These are phyloP conservation scores for Eupithecia centaureata DNA, from an alignment of 2,888 invertebrate genomes.

Conservation along the genomic window DNA sequence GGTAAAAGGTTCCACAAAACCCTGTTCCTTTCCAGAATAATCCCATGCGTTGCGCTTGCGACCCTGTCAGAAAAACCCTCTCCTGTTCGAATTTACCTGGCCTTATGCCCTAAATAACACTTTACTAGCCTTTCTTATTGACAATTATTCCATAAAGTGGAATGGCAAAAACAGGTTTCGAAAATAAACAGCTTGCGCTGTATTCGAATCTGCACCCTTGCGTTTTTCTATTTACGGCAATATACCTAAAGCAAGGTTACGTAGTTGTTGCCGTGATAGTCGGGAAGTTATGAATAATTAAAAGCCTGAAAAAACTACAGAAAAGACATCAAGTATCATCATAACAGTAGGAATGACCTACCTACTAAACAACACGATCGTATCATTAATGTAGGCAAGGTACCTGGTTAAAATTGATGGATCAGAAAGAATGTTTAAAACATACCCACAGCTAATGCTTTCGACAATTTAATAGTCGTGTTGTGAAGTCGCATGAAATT, in stretches of 20 bases:
- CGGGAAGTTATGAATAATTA: background rate
- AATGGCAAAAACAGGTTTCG: background rate
- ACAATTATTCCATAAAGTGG: background rate
- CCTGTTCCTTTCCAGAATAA: too few relatives aligned
- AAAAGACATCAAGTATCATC: slow-evolving; percentile 2
- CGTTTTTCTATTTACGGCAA: background rate
- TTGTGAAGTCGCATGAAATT: slow-evolving; percentile 64
- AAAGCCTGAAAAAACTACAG: background rate
- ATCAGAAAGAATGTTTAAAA: slow-evolving; percentile 19
- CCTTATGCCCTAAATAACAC: background rate
- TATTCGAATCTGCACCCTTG: background rate
- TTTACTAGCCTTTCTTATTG: background rate
- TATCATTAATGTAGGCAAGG: background rate
- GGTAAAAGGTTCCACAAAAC: too few relatives aligned
- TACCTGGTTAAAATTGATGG: background rate
- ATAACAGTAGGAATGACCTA: background rate
- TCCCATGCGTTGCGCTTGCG: too few relatives aligned
- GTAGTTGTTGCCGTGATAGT: background rate
- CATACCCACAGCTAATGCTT: slow-evolving; percentile 26
- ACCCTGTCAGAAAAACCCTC: too few relatives aligned
- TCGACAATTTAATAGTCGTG: slow-evolving; percentile 41
- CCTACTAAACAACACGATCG: background rate
- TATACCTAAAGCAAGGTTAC: background rate
- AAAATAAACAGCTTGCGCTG: background rate
- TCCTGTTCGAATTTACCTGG: too few relatives aligned